Evolutionary conservation across 2,888 invertebrate species (phyloP).

Genomic region (Platerodrilus igneus): DNA sequence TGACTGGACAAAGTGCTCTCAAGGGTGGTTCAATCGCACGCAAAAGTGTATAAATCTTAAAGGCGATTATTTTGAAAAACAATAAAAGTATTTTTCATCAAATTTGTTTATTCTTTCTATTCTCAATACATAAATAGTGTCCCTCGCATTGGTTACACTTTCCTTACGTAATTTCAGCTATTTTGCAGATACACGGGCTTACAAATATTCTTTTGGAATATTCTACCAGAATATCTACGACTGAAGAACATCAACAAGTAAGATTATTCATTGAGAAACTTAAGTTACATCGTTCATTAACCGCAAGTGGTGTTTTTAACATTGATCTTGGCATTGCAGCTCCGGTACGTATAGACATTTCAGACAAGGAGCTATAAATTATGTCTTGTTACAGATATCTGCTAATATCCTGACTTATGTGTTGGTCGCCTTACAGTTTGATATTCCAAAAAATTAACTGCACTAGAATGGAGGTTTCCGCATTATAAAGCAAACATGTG

Average conservation of each 20-base stretch:
- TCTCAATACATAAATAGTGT: no score
- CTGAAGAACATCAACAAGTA: slow-evolving; percentile 43
- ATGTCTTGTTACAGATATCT: slow-evolving; percentile 39
- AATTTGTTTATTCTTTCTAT: no score
- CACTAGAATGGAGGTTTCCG: no score
- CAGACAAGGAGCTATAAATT: not conserved
- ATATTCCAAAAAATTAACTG: slow-evolving; percentile 40
- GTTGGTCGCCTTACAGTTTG: slow-evolving; percentile 46
- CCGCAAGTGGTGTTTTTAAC: slow-evolving; percentile 44
- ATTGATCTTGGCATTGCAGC: slow-evolving; percentile 44
- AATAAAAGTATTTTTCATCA: no score
- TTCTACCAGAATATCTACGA: slow-evolving; percentile 39
- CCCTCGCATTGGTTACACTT: no score
- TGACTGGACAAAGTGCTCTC: no score
- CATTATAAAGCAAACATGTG: no score
- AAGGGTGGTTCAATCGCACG: no score
- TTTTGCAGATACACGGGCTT: slow-evolving; percentile 38
- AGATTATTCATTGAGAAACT: slow-evolving; percentile 45
- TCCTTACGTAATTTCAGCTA: no score
- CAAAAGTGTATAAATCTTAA: no score
- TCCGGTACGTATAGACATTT: slow-evolving; percentile 38
- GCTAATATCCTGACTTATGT: slow-evolving; percentile 47
- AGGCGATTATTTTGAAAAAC: no score
- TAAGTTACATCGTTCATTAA: slow-evolving; percentile 40
- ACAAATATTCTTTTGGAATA: slow-evolving; percentile 43